A percentile compares a stretch with the other conserved stretches of the same genome.
Conservation (phyloP, 2,113 vertebrate species). For the Pogonocichla stellata region DNA sequence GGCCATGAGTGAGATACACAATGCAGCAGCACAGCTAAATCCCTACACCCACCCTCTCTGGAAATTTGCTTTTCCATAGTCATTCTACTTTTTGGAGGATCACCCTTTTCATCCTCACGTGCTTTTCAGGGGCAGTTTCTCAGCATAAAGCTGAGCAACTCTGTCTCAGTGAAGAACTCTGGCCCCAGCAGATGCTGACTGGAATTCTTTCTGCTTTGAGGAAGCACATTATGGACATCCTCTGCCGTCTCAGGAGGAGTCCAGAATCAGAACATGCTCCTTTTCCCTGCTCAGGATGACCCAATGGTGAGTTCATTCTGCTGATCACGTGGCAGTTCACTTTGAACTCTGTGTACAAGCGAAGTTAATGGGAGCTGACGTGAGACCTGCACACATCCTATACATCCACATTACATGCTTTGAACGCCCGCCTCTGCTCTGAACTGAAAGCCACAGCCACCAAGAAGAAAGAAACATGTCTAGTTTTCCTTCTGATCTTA, state of each 20-base stretch:
- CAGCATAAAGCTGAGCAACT: neutral
- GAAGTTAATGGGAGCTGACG: neutral
- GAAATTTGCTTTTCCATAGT: neutral
- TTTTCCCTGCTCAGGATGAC: neutral
- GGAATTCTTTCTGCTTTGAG: neutral
- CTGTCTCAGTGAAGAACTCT: neutral
- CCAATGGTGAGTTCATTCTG: neutral
- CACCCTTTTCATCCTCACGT: neutral
- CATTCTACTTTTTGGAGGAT: neutral
- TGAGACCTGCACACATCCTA: neutral
- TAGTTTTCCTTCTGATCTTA: constrained; percentile 19
- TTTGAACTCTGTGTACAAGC: neutral
- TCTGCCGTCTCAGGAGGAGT: neutral
- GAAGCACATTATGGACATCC: neutral
- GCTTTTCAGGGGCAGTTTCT: neutral
- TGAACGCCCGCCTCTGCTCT: neutral
- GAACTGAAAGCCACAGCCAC: constrained; percentile 4
- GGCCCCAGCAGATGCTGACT: neutral
- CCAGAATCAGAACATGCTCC: neutral
- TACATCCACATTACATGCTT: neutral
- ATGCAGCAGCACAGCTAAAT: neutral
- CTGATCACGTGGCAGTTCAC: neutral
- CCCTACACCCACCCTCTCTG: fast-evolving
- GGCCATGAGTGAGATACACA: fast-evolving
- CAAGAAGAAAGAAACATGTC: neutral